phyloP scores from a whole-genome alignment of 2,888 invertebrate species.

The Andrena haemorrhoa region DNA sequence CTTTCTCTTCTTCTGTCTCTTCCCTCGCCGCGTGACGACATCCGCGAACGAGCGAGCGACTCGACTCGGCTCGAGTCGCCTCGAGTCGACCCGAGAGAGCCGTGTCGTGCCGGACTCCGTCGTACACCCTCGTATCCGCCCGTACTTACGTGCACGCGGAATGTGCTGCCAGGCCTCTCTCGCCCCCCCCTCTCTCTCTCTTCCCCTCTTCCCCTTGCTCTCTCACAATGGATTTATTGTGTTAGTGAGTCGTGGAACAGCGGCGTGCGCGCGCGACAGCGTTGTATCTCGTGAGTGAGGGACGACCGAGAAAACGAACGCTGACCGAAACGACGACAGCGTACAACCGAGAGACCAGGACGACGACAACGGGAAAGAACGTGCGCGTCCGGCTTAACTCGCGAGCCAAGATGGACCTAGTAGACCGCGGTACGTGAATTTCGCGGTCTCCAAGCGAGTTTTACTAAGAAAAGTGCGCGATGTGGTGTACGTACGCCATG shows the following conservation, averaged over 20 bases:
- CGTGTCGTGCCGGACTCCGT: constrained; percentile 47
- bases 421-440: constrained; percentile 66
- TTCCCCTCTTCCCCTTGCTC: constrained; percentile 28
- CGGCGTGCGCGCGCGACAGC: constrained; percentile 51
- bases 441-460: constrained; percentile 60
- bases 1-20: constrained; percentile 64
- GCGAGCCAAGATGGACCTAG: constrained; percentile 72
- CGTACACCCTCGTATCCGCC: constrained; percentile 59
- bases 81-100: constrained; percentile 60
- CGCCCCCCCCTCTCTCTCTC: too few species aligned
- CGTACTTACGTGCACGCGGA: constrained; percentile 76
- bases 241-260: constrained; percentile 73
- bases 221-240: constrained; percentile 80
- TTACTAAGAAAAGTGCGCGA: constrained; percentile 35
- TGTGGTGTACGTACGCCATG: constrained; percentile 22
- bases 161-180: constrained; percentile 78
- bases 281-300: constrained; percentile 43
- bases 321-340: constrained; percentile 41
- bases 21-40: constrained; percentile 72
- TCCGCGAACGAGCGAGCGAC: constrained; percentile 69
- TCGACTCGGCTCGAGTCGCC: constrained; percentile 57
- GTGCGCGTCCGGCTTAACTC: constrained; percentile 66
- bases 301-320: constrained; percentile 36
- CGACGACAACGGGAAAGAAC: constrained; percentile 40
- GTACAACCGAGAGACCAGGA: constrained; percentile 12